A percentile compares a stretch with the other conserved stretches of the same genome.
phyloP scores from a whole-genome alignment of 2,888 invertebrate species.

The Synanthedon myopaeformis region DNA sequence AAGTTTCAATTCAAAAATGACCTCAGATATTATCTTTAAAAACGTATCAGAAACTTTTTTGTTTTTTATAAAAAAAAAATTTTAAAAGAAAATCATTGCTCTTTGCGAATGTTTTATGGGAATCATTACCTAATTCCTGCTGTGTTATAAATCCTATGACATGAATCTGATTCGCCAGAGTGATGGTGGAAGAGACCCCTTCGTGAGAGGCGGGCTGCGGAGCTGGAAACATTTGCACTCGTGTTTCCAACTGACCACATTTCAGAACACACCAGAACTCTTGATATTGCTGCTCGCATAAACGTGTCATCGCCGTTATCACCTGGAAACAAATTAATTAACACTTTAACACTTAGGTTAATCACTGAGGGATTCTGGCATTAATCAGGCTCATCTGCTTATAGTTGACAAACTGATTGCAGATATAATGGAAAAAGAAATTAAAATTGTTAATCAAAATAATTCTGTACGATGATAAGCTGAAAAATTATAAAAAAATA shows the following conservation, averaged over 20 bases:
- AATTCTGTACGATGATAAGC: too few relatives aligned
- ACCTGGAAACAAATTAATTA: slow-evolving; percentile 24
- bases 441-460: too few relatives aligned
- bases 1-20: too few relatives aligned
- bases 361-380: too few relatives aligned
- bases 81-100: neutral
- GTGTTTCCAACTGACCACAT: slow-evolving; percentile 56
- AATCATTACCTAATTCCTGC: slow-evolving; percentile 75
- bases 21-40: too few relatives aligned
- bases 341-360: too few relatives aligned
- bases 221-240: slow-evolving; percentile 55
- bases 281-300: slow-evolving; percentile 58
- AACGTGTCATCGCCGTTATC: slow-evolving; percentile 39
- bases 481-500: too few relatives aligned
- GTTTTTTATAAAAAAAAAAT: too few relatives aligned
- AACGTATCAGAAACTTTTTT: slow-evolving; percentile 73
- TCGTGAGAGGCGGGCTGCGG: slow-evolving; percentile 74
- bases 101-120: neutral
- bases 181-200: slow-evolving; percentile 64
- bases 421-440: too few relatives aligned
- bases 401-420: too few relatives aligned
- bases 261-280: slow-evolving; percentile 58
- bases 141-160: slow-evolving; percentile 91
- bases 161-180: slow-evolving; percentile 79
- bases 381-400: too few relatives aligned